phyloP scores from a whole-genome alignment of 2,888 invertebrate species.

The Euplagia quadripunctaria region DNA sequence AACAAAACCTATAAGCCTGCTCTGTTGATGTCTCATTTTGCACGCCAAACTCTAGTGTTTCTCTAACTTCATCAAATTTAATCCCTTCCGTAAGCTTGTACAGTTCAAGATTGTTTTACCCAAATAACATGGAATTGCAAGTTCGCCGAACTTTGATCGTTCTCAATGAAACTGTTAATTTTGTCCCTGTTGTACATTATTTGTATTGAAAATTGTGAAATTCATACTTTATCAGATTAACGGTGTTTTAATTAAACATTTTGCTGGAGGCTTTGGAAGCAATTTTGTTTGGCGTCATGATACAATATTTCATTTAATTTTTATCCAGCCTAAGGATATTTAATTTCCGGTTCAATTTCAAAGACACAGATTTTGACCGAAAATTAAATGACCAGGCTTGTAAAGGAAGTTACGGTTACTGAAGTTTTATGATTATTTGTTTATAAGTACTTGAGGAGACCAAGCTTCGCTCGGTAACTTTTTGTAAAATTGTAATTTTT shows the following conservation, averaged over 20 bases:
- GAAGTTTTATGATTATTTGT: neutral
- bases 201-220: slow-evolving; percentile 40
- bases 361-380: neutral
- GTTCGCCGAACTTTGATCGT: slow-evolving; percentile 34
- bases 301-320: neutral
- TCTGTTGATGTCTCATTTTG: neutral
- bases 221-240: slow-evolving; percentile 30
- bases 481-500: neutral
- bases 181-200: slow-evolving; percentile 31
- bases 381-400: neutral
- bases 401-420: neutral
- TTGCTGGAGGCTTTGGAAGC: neutral
- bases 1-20: neutral
- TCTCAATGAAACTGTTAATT: slow-evolving; percentile 37
- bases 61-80: slow-evolving; percentile 15
- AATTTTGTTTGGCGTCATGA: neutral
- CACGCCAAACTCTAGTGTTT: neutral
- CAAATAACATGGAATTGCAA: slow-evolving; percentile 50
- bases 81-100: slow-evolving; percentile 20
- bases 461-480: too few relatives aligned
- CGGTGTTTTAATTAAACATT: slow-evolving; percentile 15
- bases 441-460: too few relatives aligned
- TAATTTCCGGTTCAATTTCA: slow-evolving; percentile 6
- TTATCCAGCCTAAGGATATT: neutral
- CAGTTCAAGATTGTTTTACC: slow-evolving; percentile 44